A percentile compares a stretch with the other conserved stretches of the same genome.
Conservation (phyloP, 2,888 invertebrate species). For the Lasioglossum lativentre region DNA sequence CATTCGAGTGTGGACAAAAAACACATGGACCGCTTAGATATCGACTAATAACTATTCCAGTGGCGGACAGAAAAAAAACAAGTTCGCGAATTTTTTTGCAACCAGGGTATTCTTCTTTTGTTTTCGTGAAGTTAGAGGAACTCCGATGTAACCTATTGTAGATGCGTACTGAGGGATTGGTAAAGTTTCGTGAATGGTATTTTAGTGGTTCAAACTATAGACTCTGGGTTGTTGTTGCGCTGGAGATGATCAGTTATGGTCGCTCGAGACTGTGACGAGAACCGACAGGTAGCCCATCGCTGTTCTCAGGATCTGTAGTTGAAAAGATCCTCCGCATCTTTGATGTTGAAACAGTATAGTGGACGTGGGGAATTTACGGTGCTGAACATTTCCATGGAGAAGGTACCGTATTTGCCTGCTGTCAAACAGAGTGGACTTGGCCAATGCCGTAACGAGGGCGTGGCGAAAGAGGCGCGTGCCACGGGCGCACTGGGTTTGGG, state of each 20-base stretch:
- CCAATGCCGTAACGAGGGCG: too few relatives aligned
- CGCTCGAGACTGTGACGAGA: conserved; percentile 56
- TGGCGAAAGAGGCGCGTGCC: too few relatives aligned
- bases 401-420: conserved; percentile 5
- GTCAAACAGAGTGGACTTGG: background rate
- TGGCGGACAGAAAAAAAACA: background rate
- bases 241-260: background rate
- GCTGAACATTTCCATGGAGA: conserved; percentile 73
- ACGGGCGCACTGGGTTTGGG: too few relatives aligned
- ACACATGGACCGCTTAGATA: too few relatives aligned
- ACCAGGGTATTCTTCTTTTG: background rate
- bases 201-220: background rate
- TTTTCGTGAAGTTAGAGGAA: background rate
- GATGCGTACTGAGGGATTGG: background rate
- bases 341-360: background rate
- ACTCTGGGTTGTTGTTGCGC: background rate
- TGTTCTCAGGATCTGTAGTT: conserved; percentile 54
- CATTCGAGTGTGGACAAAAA: too few relatives aligned
- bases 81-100: background rate
- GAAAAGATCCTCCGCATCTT: background rate
- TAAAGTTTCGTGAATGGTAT: background rate
- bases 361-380: conserved; percentile 54
- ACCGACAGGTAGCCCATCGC: conserved; percentile 68
- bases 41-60: background rate
- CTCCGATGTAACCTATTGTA: background rate